Conservation (phyloP, 2,888 invertebrate species). For the Rhingia campestris region DNA sequence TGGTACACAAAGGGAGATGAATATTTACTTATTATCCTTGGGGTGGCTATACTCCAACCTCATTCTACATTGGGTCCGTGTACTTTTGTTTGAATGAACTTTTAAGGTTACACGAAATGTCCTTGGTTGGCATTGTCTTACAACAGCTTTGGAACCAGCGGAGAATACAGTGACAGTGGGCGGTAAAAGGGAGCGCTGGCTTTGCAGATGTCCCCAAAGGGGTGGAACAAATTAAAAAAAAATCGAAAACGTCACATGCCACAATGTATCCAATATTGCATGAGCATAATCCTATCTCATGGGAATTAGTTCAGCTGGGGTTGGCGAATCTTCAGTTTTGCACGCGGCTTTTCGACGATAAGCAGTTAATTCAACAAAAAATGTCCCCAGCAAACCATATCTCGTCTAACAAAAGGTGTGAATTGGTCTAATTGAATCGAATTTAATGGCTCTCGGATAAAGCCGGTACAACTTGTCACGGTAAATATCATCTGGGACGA, state of each 20-base stretch:
- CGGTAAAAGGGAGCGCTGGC: not conserved
- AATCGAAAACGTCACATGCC: conserved; percentile 3
- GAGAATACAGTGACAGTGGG: not conserved
- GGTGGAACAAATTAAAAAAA: not conserved
- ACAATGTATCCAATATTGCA: not conserved
- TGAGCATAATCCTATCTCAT: not conserved
- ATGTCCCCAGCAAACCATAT: not conserved
- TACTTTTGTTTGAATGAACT: conserved; percentile 55
- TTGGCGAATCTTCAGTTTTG: conserved; percentile 6
- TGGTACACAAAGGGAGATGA: conserved; percentile 46
- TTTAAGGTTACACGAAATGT: conserved; percentile 62
- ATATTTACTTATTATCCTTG: conserved; percentile 66
- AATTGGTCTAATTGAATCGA: conserved; percentile 41
- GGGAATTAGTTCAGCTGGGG: conserved; percentile 10
- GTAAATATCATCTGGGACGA: not conserved
- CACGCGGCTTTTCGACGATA: conserved; percentile 6
- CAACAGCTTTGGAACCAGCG: conserved; percentile 47
- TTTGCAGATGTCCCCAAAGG: conserved; percentile 35
- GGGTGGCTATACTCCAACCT: conserved; percentile 13
- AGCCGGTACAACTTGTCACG: conserved; percentile 23
- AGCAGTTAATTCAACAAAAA: not conserved
- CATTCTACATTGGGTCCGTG: conserved; percentile 1
- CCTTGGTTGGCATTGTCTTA: conserved; percentile 64
- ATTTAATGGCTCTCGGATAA: conserved; percentile 19
- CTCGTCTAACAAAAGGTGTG: not conserved